Percentiles rank a stretch among this genome's conserved stretches.
Conservation (phyloP, 2,797 vertebrate species). For the Bucorvus abyssinicus region DNA sequence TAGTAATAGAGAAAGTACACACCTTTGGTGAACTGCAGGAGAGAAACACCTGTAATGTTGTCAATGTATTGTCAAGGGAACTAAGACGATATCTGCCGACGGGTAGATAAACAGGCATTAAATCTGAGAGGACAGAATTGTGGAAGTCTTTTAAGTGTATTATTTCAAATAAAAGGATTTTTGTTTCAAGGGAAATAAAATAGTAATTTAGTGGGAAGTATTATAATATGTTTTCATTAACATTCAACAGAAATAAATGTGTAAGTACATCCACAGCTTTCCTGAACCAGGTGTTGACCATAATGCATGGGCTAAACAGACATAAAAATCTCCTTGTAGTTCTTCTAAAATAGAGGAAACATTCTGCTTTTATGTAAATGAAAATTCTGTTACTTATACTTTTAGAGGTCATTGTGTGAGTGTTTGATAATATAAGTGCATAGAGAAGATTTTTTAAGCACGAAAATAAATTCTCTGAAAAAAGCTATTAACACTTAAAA, state of each 20-base stretch:
- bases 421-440: not conserved
- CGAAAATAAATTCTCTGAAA: not conserved
- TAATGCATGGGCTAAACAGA: not conserved
- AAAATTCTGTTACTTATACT: not conserved
- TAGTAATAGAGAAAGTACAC: not conserved
- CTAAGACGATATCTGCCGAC: not conserved
- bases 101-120: not conserved
- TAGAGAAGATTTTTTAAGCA: not conserved
- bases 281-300: not conserved
- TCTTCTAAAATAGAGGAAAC: not conserved
- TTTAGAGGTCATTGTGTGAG: not conserved
- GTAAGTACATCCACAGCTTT: not conserved
- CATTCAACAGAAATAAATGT: not conserved
- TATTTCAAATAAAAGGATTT: not conserved
- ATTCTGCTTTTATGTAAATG: not conserved
- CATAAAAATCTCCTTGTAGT: not conserved
- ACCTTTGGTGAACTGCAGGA: not conserved
- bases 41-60: not conserved
- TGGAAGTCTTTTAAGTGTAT: not conserved
- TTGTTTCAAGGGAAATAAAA: not conserved
- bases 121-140: not conserved
- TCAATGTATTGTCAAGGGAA: not conserved
- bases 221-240: not conserved
- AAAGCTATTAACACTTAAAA: constrained; percentile 18
- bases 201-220: not conserved